Conservation (phyloP, 2,113 vertebrate species). For the Conger conger region DNA sequence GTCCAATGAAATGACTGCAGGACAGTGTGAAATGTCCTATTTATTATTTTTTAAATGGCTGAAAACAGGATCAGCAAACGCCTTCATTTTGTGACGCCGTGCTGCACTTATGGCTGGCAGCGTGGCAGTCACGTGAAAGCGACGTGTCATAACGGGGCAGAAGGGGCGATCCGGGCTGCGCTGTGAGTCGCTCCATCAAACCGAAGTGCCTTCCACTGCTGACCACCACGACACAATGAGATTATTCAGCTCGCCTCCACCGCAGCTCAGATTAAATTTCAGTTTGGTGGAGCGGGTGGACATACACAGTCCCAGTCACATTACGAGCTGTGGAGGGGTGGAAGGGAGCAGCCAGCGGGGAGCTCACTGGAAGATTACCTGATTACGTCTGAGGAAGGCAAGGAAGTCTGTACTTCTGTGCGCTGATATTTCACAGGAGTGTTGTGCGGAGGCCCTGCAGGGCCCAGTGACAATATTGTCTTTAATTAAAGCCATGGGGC, state of each 20-base stretch:
- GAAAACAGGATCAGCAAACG: background rate
- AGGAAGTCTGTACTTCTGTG: background rate
- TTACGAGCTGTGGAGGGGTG: background rate
- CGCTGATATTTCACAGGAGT: slow-evolving; percentile 5
- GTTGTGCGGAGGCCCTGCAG: background rate
- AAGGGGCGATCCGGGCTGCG: background rate
- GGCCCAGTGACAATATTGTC: slow-evolving; percentile 24
- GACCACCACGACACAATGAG: slow-evolving; percentile 4
- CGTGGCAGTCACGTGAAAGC: background rate
- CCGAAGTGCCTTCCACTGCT: background rate
- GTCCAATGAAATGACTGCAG: too few species aligned
- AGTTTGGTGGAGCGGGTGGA: background rate
- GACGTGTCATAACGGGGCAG: background rate
- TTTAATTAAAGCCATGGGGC: slow-evolving; percentile 25
- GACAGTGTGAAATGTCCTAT: background rate
- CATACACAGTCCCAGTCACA: background rate
- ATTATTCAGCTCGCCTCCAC: slow-evolving; percentile 9
- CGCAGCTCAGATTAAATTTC: slow-evolving; percentile 14
- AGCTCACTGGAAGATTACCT: slow-evolving; percentile 7
- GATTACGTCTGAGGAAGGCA: slow-evolving; percentile 3
- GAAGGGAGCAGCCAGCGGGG: background rate
- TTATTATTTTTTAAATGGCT: background rate
- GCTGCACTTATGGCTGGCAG: background rate
- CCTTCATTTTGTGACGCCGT: background rate
- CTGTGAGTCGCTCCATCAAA: slow-evolving; percentile 4